Evolutionary conservation across 2,797 vertebrate species (phyloP).

Genomic region (Gymnopithys bicolor): DNA sequence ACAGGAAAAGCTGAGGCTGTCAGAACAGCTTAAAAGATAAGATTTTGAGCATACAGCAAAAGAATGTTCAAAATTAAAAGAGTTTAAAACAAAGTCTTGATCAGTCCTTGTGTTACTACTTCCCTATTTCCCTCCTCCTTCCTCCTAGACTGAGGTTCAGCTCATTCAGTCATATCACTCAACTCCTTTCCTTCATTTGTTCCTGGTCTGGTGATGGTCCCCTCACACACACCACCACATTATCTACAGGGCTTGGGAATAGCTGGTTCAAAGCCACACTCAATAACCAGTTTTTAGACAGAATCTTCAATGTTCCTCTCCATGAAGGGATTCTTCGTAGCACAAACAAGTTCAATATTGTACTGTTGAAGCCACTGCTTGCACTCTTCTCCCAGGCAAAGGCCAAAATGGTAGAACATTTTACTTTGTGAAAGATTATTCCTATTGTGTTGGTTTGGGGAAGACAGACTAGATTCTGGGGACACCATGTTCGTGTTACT

Average conservation of each 20-base stretch:
- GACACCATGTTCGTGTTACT: neutral
- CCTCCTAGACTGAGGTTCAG: neutral
- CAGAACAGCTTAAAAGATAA: neutral
- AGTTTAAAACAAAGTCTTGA: neutral
- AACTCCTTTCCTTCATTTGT: neutral
- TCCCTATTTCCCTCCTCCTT: neutral
- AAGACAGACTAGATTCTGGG: neutral
- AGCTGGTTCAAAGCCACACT: neutral
- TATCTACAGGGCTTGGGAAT: neutral
- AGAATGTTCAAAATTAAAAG: neutral
- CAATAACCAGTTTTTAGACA: neutral
- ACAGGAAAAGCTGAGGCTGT: neutral
- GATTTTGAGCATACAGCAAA: neutral
- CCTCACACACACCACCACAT: rapidly evolving
- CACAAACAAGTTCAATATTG: neutral
- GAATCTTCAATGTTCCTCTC: neutral
- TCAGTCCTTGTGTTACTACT: neutral
- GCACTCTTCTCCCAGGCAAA: neutral
- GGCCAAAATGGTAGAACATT: neutral
- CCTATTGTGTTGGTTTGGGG: neutral
- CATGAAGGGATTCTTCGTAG: neutral
- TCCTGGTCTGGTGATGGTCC: rapidly evolving
- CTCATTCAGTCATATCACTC: neutral
- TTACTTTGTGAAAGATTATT: neutral
- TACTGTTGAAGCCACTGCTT: neutral